phyloP scores from a whole-genome alignment of 2,888 invertebrate genomes.

The Unio pictorum region DNA sequence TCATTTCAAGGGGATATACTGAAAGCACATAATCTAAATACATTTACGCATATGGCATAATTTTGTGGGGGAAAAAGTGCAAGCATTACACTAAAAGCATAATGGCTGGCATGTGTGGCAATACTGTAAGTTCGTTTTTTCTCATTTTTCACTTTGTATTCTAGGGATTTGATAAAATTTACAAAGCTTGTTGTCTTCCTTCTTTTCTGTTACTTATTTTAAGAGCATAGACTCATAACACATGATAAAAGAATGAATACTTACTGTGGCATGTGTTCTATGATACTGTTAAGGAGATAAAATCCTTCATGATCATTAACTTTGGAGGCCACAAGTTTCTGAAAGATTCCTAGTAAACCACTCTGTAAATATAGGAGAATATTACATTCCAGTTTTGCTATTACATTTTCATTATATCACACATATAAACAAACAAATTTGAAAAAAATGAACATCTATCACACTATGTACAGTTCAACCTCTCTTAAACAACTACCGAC shows the following conservation, averaged over 20 bases:
- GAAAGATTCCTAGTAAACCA: conserved; percentile 90
- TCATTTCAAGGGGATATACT: no score
- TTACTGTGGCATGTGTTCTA: conserved; percentile 87
- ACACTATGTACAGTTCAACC: no score
- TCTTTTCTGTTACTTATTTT: background rate
- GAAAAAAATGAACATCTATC: no score
- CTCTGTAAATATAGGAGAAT: conserved; percentile 58
- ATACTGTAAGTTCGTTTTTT: no score
- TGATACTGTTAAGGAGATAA: conserved; percentile 87
- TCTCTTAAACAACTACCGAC: no score
- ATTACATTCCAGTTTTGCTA: background rate
- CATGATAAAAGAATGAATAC: conserved; percentile 64
- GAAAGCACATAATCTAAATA: no score
- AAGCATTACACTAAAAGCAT: no score
- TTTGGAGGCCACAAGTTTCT: conserved; percentile 95
- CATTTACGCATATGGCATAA: no score
- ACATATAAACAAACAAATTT: background rate
- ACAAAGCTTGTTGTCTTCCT: background rate
- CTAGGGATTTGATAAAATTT: no score
- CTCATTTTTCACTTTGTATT: no score
- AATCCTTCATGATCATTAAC: conserved; percentile 97
- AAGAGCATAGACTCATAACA: background rate
- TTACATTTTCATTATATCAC: background rate
- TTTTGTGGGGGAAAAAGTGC: no score
- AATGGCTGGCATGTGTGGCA: no score